phyloP scores from a whole-genome alignment of 2,888 invertebrate species.

The Hoplodrina ambigua region DNA sequence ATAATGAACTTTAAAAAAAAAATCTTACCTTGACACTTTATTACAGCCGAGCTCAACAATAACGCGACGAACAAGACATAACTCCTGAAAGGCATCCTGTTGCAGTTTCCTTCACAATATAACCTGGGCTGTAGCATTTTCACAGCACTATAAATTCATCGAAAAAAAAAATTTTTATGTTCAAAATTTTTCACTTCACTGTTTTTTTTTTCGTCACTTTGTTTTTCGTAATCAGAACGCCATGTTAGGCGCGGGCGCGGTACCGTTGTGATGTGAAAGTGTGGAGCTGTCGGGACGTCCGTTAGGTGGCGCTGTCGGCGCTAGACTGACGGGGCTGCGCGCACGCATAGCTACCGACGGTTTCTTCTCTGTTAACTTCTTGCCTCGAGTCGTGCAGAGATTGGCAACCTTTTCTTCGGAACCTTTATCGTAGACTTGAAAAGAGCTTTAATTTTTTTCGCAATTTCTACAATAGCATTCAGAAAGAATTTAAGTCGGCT shows the following conservation, averaged over 20 bases:
- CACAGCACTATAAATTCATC: slow-evolving; percentile 71
- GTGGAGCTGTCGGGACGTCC: slow-evolving; percentile 59
- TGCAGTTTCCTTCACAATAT: slow-evolving; percentile 78
- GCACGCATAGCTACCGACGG: slow-evolving; percentile 70
- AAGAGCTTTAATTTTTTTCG: background rate
- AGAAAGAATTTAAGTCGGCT: no score
- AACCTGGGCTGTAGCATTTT: slow-evolving; percentile 87
- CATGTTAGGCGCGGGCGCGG: slow-evolving; percentile 64
- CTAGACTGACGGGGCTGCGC: slow-evolving; percentile 77
- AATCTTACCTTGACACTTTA: slow-evolving; percentile 86
- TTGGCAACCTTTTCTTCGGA: slow-evolving; percentile 58
- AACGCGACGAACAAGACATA: slow-evolving; percentile 72
- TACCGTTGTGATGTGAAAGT: slow-evolving; percentile 68
- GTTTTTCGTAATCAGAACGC: slow-evolving; percentile 60
- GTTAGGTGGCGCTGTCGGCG: slow-evolving; percentile 73
- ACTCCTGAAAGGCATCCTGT: slow-evolving; percentile 70
- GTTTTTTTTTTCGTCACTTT: slow-evolving; percentile 49
- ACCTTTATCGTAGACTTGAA: background rate
- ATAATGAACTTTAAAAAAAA: slow-evolving; percentile 53
- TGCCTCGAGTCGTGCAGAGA: slow-evolving; percentile 50
- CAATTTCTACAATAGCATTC: no score
- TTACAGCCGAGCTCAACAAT: slow-evolving; percentile 73
- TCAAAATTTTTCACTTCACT: slow-evolving; percentile 71
- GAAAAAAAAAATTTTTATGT: slow-evolving; percentile 61
- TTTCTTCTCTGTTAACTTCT: slow-evolving; percentile 69